Evolutionary conservation across 2,797 vertebrate species (phyloP), one percentile per base, ranked within the genome.

Genomic region (Bradypodion ventrale): DNA sequence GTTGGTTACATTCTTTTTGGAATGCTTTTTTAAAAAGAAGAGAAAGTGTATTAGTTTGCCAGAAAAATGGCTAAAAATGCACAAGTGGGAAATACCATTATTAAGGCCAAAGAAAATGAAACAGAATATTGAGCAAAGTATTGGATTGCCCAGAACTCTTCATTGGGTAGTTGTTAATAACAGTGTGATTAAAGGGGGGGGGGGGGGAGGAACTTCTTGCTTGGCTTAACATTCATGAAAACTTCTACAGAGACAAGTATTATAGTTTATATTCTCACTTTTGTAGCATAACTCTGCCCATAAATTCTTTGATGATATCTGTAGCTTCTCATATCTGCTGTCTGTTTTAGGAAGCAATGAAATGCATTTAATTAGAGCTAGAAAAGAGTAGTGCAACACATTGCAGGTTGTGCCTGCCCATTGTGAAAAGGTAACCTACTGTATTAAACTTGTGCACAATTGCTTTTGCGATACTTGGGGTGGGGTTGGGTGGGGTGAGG

Each of bases 1-100:
- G 90, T 83, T 68, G 83, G 78, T 92, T 68, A 32, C 88, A 89
- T 91, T 89, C 77, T 78, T 89, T 90, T 91, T 89, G 62, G 27
- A 4, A 13, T 81, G 32, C 32, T 52, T 52, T 52, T 87, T 88
- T 75, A 86, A 75, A 49, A 78, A 46, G 1, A 25, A 65, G 49
- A 42, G 10, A 79, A 35, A 10, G 15, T 21, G 8, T 44, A 5
- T 35, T 32, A 5, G 63, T 6, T n/a, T 44, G 35, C 35, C 25
- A 65, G 37, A 62, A 42, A 9, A 60, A 42, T 35, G 23, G 62
- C 63, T 27, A 63, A 78, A 78, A 65, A 46, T 29, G 7, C 42
- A 63, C 3, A 65, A 35, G n/a, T 29, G n/a, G 46, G 32, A 7
- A 73, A 42, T 72, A 35, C 16, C 5, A 46, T 56, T 78, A 21